Conservation (phyloP, 2,113 vertebrate genomes). For the Pygoscelis antarcticus region DNA sequence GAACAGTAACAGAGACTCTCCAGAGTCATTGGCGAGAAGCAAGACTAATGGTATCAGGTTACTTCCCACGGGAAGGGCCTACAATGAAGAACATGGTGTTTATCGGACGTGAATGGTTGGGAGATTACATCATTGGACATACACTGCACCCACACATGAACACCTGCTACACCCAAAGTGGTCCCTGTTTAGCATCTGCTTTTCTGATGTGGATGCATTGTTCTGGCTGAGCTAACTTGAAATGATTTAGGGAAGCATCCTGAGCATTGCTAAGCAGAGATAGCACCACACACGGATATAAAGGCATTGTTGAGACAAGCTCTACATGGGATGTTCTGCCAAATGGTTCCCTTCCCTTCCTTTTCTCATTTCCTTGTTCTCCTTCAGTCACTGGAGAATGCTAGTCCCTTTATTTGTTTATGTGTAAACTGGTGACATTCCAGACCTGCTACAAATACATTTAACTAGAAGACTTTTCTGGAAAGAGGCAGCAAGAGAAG, state of each 20-base stretch:
- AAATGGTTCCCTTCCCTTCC: slow-evolving; percentile 59
- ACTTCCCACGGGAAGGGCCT: slow-evolving; percentile 12
- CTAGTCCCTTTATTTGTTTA: background rate
- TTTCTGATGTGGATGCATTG: slow-evolving; percentile 27
- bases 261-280: slow-evolving; percentile 21
- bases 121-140: background rate
- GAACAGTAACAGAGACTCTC: background rate
- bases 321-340: slow-evolving; percentile 27
- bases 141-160: background rate
- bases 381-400: background rate
- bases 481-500: background rate
- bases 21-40: background rate
- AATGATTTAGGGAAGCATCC: slow-evolving; percentile 6
- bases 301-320: slow-evolving; percentile 32
- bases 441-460: background rate
- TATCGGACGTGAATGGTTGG: background rate
- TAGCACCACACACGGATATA: slow-evolving; percentile 3
- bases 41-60: background rate
- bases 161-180: background rate
- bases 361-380: slow-evolving; percentile 63
- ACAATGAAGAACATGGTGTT: slow-evolving; percentile 17
- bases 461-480: background rate
- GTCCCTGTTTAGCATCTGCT: background rate
- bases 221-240: slow-evolving; percentile 4
- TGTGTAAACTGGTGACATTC: background rate